Percentiles rank a stretch among this genome's conserved stretches.
phyloP scores from a whole-genome alignment of 2,113 vertebrate genomes.

The Perca flavescens region DNA sequence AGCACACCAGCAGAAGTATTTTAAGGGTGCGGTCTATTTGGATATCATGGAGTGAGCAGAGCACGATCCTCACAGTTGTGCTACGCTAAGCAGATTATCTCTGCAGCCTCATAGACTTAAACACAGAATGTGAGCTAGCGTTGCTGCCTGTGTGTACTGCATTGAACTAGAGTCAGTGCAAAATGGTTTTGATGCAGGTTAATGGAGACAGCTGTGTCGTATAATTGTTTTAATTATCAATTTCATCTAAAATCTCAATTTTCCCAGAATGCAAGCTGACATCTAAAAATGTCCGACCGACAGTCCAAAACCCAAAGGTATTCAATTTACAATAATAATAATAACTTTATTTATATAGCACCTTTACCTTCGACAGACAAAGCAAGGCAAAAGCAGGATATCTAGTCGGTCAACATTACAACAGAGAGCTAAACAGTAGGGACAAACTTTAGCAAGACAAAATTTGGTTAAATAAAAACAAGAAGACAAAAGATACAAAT shows the following conservation, averaged over 20 bases:
- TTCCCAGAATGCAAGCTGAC: background rate
- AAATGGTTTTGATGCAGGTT: background rate
- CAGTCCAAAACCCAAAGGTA: background rate
- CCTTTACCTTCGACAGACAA: too few species aligned
- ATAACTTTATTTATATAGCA: too few species aligned
- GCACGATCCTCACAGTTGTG: constrained; percentile 69
- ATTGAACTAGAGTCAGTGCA: background rate
- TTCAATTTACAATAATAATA: background rate
- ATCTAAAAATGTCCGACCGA: background rate
- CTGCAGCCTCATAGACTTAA: constrained; percentile 60
- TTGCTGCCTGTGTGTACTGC: constrained; percentile 3
- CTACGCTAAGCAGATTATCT: constrained; percentile 77
- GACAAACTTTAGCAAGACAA: too few species aligned
- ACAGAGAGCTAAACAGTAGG: too few species aligned
- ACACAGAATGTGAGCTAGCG: constrained; percentile 45
- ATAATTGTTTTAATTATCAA: background rate
- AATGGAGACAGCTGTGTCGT: background rate
- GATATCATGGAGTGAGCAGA: constrained; percentile 64
- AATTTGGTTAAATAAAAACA: too few species aligned
- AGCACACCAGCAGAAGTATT: constrained; percentile 71
- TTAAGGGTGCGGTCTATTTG: constrained; percentile 70
- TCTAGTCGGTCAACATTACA: too few species aligned
- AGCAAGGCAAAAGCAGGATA: too few species aligned
- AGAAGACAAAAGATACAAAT: too few species aligned
- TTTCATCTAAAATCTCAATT: background rate